Conservation (phyloP, 1,140 invertebrate genomes). For the Elysia chlorotica region DNA sequence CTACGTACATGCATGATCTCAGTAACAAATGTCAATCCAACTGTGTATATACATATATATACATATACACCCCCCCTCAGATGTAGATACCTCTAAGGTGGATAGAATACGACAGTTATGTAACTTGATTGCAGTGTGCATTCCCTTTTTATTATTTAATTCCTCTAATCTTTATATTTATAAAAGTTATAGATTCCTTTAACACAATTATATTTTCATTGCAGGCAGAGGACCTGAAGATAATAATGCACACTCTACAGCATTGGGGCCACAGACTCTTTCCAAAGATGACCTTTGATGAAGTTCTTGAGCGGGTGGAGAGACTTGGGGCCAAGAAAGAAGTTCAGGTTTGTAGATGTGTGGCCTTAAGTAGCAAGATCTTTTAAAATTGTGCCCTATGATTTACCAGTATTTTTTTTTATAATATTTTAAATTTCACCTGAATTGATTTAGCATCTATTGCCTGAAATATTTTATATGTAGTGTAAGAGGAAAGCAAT, state of each 20-base stretch:
- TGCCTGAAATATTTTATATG: not conserved
- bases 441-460: not conserved
- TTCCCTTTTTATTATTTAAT: too few species aligned
- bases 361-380: not conserved
- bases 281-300: constrained; percentile 85
- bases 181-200: not conserved
- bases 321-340: constrained; percentile 70
- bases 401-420: not conserved
- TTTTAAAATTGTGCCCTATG: not conserved
- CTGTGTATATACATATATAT: too few species aligned
- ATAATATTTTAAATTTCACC: not conserved
- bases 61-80: too few species aligned
- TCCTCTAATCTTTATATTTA: too few species aligned
- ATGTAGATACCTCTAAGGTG: too few species aligned
- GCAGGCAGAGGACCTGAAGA: constrained; percentile 77
- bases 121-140: too few species aligned
- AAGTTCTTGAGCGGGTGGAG: constrained; percentile 81
- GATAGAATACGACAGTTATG: too few species aligned
- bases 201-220: not conserved
- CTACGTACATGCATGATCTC: too few species aligned
- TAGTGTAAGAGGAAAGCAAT: not conserved
- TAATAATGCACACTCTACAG: constrained; percentile 80
- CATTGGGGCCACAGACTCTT: constrained; percentile 92
- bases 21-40: too few species aligned
- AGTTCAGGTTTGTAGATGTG: constrained; percentile 49